Percentiles rank a stretch among this genome's conserved stretches.
These are phyloP conservation scores for Acanthochromis polyacanthus DNA, from an alignment of 2,113 vertebrate species.

Conservation along the genomic window DNA sequence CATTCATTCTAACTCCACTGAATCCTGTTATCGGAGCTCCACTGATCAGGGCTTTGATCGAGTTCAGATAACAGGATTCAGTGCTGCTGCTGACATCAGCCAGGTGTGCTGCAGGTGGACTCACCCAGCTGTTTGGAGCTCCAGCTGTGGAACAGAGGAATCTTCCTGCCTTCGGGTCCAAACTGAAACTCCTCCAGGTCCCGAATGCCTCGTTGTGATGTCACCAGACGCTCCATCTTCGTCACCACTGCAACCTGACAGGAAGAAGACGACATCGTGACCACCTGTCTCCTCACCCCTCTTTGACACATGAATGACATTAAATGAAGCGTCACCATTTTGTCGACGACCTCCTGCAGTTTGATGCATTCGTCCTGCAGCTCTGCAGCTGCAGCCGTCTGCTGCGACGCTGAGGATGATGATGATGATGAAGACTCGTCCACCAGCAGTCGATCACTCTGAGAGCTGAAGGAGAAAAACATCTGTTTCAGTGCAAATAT, in stretches of 20 bases:
- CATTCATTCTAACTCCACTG: too few species aligned
- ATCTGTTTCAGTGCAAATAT: too few species aligned
- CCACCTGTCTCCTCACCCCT: too few species aligned
- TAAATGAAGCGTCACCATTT: constrained; percentile 84
- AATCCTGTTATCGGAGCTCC: too few species aligned
- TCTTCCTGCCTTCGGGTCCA: constrained; percentile 67
- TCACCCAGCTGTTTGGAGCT: constrained; percentile 89
- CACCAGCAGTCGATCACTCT: not conserved
- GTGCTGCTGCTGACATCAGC: not conserved
- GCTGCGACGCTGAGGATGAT: not conserved
- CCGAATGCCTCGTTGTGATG: constrained; percentile 87
- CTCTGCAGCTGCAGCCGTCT: constrained; percentile 49
- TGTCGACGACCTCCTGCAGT: constrained; percentile 83
- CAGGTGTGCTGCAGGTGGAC: constrained; percentile 3
- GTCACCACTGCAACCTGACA: constrained; percentile 69
- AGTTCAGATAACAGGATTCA: too few species aligned
- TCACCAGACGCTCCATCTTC: constrained; percentile 92
- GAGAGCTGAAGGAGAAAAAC: constrained; percentile 30
- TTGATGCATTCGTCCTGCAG: constrained; percentile 87
- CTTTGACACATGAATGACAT: not conserved
- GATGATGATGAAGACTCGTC: not conserved
- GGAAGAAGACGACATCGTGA: not conserved
- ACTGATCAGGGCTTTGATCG: too few species aligned
- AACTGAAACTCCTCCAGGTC: constrained; percentile 89
- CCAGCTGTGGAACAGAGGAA: constrained; percentile 91